Evolutionary conservation across 2,113 vertebrate species (phyloP), one percentile per base, ranked within the genome.

Genomic region (Eudyptes chrysolophus): DNA sequence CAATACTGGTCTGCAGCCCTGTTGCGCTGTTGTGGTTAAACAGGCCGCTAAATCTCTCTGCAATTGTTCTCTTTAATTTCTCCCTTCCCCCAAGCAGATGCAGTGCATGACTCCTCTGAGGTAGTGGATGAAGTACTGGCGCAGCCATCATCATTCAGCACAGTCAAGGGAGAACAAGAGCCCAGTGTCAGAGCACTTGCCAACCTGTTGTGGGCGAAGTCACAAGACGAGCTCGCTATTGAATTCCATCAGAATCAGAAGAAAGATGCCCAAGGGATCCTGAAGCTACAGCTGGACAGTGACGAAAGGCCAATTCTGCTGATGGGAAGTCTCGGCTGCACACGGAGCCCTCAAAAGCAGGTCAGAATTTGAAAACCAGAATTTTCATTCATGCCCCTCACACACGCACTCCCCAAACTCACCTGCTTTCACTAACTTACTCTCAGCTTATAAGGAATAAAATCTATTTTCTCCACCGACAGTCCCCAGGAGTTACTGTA

Each of bases 41-140:
- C 9, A 40, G 18, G 64, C 48, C 2, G 1, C 66, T 69, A 26
- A 30, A 51, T 22, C 40, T 72, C 86, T 46, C 78, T 30, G 27
- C 44, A 7, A 48, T 70, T 60, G 55, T 90, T 89, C 52, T 66
- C 65, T 80, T 40, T 44, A 19, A 38, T n/a, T 16, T 15, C 65
- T 84, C 66, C 96, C 80, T 89, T 81, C 72, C 72, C 81, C 94
- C 72, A 75, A 27, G 44, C 90, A 92, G 82, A 93, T 79, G 81
- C 89, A 79, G 74, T 27, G 78, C 27, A 7, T 75, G 78, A 70
- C 46, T 62, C 40, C 80, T 76, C 42, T 32, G 91, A 95, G 84
- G 85, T 44, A 89, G 75, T 1, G 19, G 60, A 38, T 85, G 88
- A 72, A 86, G 64, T 12, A 48, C 80, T 87, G 84, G 68, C 20